Base-by-base conservation (phyloP, 1,140 invertebrate genomes). In the Theocolax elegans region DNA sequence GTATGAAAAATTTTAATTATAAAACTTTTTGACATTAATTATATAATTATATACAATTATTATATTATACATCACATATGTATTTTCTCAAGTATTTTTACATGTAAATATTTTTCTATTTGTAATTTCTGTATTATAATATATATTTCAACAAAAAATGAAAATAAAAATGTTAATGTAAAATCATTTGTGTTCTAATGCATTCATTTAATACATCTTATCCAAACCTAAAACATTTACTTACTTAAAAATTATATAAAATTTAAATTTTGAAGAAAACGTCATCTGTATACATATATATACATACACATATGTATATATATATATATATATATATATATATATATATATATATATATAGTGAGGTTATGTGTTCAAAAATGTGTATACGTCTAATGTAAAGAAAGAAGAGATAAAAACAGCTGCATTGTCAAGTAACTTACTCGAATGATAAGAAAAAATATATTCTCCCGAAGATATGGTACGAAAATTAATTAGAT, bases 41-140 rank as follows among this genome's bases (percentile, higher is more conserved):
- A 58, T 31, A 10, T 17, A 54, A 54, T 19, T 29, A 31, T 35
- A 51, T 51, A 51, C 15, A 63, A n/a, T n/a, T n/a, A n/a, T n/a
- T n/a, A n/a, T n/a, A n/a, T n/a, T n/a, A n/a, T n/a, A n/a, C n/a
- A n/a, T n/a, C n/a, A n/a, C n/a, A n/a, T n/a, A n/a, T n/a, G n/a
- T n/a, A n/a, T n/a, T n/a, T 53, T 49, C 10, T 29, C 15, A 53
- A 40, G 25, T 53, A 64, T 64, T 58, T 67, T 58, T 48, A 59
- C 46, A 49, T 59, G 65, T 59, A 67, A 25, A 67, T 67, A 67
- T 49, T 59, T 67, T 59, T 59, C 15, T 67, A 67, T 48, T 67
- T 48, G 12, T 59, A 25, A 46, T 58, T 56, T 54, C 49, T 66
- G 21, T 66, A 56, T 17, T 38, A 17, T 56, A 42, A 46, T 8